Evolutionary conservation across 2,113 vertebrate species (phyloP).

Genomic region (Trematomus loennbergii): DNA sequence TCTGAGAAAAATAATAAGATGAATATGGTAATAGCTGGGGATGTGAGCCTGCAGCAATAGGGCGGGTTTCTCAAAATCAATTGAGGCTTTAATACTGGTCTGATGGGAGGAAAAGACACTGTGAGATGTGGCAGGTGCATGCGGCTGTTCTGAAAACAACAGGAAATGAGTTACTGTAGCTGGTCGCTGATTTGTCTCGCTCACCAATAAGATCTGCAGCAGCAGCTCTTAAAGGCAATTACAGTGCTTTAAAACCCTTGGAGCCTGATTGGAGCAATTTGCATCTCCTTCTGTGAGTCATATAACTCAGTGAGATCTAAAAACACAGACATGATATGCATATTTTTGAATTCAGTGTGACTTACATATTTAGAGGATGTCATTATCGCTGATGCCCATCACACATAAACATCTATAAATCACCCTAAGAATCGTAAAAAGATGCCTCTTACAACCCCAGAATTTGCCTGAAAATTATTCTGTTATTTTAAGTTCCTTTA

Average conservation of each 20-base stretch:
- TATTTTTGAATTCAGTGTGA: neutral
- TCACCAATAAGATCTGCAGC: neutral
- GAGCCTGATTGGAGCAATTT: neutral
- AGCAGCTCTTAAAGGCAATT: neutral
- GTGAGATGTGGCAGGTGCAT: slow-evolving; percentile 12
- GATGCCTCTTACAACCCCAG: neutral
- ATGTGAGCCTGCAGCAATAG: neutral
- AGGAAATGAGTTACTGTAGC: slow-evolving; percentile 5
- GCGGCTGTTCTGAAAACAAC: neutral
- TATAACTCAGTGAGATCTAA: neutral
- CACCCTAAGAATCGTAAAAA: neutral
- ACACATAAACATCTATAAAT: neutral
- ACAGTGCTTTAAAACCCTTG: neutral
- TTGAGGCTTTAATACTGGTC: neutral
- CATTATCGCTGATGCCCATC: neutral
- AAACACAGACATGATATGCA: neutral
- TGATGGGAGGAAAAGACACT: neutral
- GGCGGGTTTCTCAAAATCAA: neutral
- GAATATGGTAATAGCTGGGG: neutral
- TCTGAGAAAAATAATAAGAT: neutral
- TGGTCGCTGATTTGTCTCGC: no score
- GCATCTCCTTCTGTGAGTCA: neutral
- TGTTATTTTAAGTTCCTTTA: neutral
- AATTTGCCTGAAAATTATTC: neutral
- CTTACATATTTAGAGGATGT: neutral